Conservation (phyloP, 2,797 vertebrate genomes). For the Sciurus vulgaris region DNA sequence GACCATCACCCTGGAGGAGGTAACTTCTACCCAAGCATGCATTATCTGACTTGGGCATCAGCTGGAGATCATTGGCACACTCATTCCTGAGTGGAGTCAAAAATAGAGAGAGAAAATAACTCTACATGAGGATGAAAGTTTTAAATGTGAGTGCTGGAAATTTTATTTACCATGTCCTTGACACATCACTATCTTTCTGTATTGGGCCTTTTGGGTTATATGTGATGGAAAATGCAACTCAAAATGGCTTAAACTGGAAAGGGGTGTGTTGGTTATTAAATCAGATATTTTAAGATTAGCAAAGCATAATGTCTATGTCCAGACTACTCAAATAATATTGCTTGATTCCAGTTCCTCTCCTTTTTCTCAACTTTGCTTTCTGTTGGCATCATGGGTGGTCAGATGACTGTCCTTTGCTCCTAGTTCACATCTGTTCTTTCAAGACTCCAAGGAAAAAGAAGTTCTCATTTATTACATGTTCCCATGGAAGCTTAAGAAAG, state of each 20-base stretch:
- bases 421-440: background rate
- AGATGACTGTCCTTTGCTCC: background rate
- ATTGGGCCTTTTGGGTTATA: background rate
- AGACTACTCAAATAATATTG: background rate
- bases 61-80: background rate
- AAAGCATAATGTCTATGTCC: background rate
- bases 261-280: background rate
- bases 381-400: background rate
- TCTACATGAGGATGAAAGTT: background rate
- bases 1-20: background rate
- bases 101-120: background rate
- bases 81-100: background rate
- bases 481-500: background rate
- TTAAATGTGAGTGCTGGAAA: background rate
- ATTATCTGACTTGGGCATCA: background rate
- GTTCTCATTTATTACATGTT: slow-evolving; percentile 6
- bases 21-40: accelerated
- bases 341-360: background rate
- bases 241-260: background rate
- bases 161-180: background rate
- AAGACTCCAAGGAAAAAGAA: background rate
- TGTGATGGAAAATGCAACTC: background rate
- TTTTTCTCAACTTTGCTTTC: background rate
- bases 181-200: background rate
- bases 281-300: background rate